Evolutionary conservation across 2,888 invertebrate genomes (phyloP).

Genomic region (Acanthopleura granulata): DNA sequence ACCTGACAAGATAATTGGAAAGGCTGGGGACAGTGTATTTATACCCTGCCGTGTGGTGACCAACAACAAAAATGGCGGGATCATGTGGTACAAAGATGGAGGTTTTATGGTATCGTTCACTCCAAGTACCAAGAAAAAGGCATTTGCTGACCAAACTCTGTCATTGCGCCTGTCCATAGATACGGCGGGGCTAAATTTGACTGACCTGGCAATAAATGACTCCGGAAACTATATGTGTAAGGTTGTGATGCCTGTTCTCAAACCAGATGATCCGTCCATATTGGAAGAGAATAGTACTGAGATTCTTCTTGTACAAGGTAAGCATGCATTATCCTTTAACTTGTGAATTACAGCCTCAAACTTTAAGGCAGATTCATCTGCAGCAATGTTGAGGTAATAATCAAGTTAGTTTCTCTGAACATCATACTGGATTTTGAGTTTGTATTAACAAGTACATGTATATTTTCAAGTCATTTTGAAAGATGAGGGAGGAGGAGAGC

Average conservation of each 20-base stretch:
- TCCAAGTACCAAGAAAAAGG: not conserved
- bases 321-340: too few species aligned
- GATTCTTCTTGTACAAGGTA: slow-evolving; percentile 11
- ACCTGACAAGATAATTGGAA: not conserved
- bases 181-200: not conserved
- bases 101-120: slow-evolving; percentile 1
- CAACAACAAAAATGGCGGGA: not conserved
- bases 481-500: too few species aligned
- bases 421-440: too few species aligned
- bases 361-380: too few species aligned
- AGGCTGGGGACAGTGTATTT: not conserved
- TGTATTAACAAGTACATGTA: too few species aligned
- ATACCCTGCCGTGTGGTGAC: not conserved
- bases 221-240: slow-evolving; percentile 3
- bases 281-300: slow-evolving; percentile 14
- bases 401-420: too few species aligned
- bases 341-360: too few species aligned
- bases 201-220: not conserved
- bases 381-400: too few species aligned
- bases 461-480: too few species aligned
- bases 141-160: not conserved
- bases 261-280: not conserved
- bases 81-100: slow-evolving; percentile 14
- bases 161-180: not conserved
- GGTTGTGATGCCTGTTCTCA: not conserved